Conservation (phyloP, 2,888 invertebrate genomes). For the Patella ulyssiponensis region DNA sequence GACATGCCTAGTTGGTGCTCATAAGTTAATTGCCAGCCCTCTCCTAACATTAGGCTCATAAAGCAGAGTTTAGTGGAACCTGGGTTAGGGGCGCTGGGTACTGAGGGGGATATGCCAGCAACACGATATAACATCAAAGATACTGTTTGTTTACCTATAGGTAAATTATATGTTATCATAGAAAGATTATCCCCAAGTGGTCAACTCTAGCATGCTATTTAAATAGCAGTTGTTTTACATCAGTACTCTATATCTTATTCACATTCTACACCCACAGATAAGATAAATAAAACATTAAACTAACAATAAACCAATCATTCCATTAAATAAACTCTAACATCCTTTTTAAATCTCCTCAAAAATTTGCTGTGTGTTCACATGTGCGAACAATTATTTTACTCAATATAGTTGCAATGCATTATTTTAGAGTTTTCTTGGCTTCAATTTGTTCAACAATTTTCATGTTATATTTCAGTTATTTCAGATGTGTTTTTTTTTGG, state of each 20-base stretch:
- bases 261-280: background rate
- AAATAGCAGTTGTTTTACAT: slow-evolving; percentile 12
- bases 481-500: too few species aligned
- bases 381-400: too few species aligned
- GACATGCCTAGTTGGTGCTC: background rate
- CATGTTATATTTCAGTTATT: too few species aligned
- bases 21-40: slow-evolving; percentile 8
- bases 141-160: background rate
- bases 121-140: slow-evolving; percentile 2
- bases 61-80: background rate
- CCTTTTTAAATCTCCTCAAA: background rate
- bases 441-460: too few species aligned
- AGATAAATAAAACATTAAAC: background rate
- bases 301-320: background rate
- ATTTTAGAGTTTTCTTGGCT: too few species aligned
- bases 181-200: slow-evolving; percentile 3
- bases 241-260: background rate
- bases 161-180: slow-evolving; percentile 7
- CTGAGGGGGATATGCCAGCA: background rate
- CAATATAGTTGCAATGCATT: too few species aligned
- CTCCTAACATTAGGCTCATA: slow-evolving; percentile 5
- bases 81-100: slow-evolving; percentile 8
- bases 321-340: slow-evolving; percentile 9
- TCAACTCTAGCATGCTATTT: slow-evolving; percentile 11
- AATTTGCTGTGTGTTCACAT: too few species aligned